These are phyloP conservation scores for Caenorhabditis tropicalis DNA, from an alignment of 1,140 invertebrate species.

Conservation along the genomic window DNA sequence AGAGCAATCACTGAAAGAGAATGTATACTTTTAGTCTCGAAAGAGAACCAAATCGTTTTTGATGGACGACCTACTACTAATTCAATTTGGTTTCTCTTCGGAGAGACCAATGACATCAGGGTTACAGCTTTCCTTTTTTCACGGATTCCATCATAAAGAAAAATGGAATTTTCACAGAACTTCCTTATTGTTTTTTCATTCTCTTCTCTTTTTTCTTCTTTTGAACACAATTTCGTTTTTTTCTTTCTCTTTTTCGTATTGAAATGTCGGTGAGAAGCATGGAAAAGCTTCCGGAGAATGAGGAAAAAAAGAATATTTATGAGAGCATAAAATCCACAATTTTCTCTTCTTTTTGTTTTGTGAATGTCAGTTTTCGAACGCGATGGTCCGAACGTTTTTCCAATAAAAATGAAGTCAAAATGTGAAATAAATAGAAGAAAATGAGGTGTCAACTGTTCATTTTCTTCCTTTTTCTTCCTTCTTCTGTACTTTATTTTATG, in stretches of 20 bases:
- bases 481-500: constrained; percentile 5
- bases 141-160: constrained; percentile 31
- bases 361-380: background rate
- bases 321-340: background rate
- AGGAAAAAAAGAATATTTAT: background rate
- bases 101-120: constrained; percentile 26
- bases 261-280: background rate
- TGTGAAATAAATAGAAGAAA: too few species aligned
- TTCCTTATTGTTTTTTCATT: constrained; percentile 21
- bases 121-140: background rate
- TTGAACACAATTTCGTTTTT: background rate
- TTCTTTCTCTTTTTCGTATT: background rate
- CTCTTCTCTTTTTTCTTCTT: background rate
- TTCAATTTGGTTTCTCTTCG: background rate
- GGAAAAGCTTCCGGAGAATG: background rate
- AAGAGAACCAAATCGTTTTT: background rate
- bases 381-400: background rate
- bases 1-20: background rate
- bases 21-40: background rate
- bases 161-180: constrained; percentile 8
- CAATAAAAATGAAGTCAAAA: too few species aligned
- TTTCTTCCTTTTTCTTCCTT: background rate
- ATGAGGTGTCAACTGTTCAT: too few species aligned
- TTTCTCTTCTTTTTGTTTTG: background rate
- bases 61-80: constrained; percentile 10